Conservation (phyloP, 2,113 vertebrate genomes). For the Chroicocephalus ridibundus region DNA sequence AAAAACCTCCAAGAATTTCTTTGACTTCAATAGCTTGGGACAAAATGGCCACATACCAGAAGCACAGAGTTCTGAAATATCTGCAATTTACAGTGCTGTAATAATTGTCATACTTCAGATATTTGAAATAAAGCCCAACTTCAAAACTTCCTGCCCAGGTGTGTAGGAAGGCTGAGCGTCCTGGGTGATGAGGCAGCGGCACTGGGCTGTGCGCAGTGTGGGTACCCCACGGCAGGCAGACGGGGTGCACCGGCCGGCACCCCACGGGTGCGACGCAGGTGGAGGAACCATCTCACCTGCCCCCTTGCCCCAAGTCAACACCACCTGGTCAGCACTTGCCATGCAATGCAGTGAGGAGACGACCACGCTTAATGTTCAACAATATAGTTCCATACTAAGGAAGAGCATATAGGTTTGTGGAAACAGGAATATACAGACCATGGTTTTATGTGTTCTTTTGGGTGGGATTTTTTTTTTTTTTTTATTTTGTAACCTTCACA, state of each 20-base stretch:
- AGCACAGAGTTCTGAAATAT: neutral
- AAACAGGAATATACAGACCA: neutral
- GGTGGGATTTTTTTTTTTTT: neutral
- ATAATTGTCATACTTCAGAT: neutral
- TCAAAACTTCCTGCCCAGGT: neutral
- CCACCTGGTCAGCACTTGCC: neutral
- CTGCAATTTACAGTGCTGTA: conserved; percentile 1
- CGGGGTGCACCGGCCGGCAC: rapidly evolving
- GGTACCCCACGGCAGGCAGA: neutral
- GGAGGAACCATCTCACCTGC: neutral
- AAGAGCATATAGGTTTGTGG: neutral
- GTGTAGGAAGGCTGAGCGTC: neutral
- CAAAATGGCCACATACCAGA: neutral
- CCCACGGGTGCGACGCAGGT: rapidly evolving
- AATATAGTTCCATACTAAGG: neutral
- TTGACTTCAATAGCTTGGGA: neutral
- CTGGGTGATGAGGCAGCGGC: neutral
- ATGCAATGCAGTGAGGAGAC: neutral
- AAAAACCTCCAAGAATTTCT: neutral
- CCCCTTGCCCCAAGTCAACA: rapidly evolving
- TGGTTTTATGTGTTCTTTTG: neutral
- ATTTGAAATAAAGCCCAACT: neutral
- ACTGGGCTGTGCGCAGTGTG: rapidly evolving
- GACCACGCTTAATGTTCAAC: neutral
- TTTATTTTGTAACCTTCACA: neutral